These are phyloP conservation scores for Oreochromis tanganicae DNA, from an alignment of 2,113 vertebrate species.

Conservation along the genomic window DNA sequence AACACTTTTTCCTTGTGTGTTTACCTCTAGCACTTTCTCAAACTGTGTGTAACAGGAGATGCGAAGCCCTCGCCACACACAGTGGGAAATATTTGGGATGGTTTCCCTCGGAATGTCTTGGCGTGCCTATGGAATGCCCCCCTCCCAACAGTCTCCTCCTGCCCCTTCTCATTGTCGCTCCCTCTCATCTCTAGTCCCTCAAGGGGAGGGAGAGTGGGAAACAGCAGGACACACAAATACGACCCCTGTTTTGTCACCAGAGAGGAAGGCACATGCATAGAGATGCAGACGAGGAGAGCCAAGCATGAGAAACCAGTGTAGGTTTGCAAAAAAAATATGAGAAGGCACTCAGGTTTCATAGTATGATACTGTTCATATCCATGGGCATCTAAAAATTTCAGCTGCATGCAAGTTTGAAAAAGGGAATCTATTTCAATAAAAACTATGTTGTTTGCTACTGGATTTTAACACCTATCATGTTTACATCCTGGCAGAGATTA, in stretches of 20 bases:
- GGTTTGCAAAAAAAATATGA: not conserved
- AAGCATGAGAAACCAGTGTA: not conserved
- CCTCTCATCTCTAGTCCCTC: conserved; percentile 28
- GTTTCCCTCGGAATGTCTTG: conserved; percentile 79
- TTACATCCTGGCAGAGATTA: not conserved
- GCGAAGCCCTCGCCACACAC: conserved; percentile 55
- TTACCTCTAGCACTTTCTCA: conserved; percentile 18
- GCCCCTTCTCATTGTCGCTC: conserved; percentile 21
- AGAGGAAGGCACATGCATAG: not conserved
- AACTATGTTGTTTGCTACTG: not conserved
- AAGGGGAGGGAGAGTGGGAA: conserved; percentile 9
- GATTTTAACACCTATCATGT: not conserved
- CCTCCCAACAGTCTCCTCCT: not conserved
- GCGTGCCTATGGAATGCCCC: conserved; percentile 72
- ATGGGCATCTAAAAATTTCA: not conserved
- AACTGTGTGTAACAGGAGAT: conserved; percentile 46
- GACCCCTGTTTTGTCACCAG: conserved; percentile 18
- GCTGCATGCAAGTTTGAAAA: not conserved
- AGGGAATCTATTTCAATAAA: not conserved
- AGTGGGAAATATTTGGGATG: conserved; percentile 77
- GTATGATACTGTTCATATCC: not conserved
- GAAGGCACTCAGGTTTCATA: not conserved
- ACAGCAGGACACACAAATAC: conserved; percentile 21
- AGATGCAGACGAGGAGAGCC: not conserved
- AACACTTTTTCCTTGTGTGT: not conserved